phyloP scores from a whole-genome alignment of 2,888 invertebrate species.

The Drosophila villosipedis region DNA sequence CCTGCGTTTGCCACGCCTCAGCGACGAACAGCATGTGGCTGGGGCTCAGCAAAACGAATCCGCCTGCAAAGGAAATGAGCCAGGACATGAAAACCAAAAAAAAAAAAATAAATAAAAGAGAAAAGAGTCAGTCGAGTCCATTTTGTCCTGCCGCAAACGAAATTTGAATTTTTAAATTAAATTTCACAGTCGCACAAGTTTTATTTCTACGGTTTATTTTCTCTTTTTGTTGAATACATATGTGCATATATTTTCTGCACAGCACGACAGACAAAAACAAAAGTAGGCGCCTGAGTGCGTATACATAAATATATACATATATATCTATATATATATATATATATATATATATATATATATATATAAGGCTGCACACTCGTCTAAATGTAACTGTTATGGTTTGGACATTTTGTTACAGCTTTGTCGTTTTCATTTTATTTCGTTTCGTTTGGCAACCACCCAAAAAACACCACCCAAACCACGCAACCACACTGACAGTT shows the following conservation, averaged over 20 bases:
- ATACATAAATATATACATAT: background rate
- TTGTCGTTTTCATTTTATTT: constrained; percentile 44
- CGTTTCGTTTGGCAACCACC: constrained; percentile 24
- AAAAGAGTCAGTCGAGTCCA: constrained; percentile 34
- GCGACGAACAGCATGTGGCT: constrained; percentile 47
- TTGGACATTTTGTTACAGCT: constrained; percentile 60
- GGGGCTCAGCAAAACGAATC: constrained; percentile 33
- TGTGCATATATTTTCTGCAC: background rate
- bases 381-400: constrained; percentile 73
- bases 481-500: constrained; percentile 36
- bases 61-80: constrained; percentile 55
- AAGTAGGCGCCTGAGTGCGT: constrained; percentile 1
- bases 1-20: constrained; percentile 58
- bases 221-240: constrained; percentile 8
- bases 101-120: constrained; percentile 15
- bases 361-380: constrained; percentile 22
- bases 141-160: constrained; percentile 35
- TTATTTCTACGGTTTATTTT: constrained; percentile 17
- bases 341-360: constrained; percentile 13
- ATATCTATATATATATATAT: background rate
- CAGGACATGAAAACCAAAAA: constrained; percentile 46
- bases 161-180: constrained; percentile 80
- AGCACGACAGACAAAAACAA: constrained; percentile 10
- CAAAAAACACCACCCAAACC: constrained; percentile 10
- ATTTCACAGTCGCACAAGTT: constrained; percentile 62